Percentiles rank a stretch among this genome's conserved stretches.
phyloP scores from a whole-genome alignment of 2,797 vertebrate species.

The Phoeniculus purpureus region DNA sequence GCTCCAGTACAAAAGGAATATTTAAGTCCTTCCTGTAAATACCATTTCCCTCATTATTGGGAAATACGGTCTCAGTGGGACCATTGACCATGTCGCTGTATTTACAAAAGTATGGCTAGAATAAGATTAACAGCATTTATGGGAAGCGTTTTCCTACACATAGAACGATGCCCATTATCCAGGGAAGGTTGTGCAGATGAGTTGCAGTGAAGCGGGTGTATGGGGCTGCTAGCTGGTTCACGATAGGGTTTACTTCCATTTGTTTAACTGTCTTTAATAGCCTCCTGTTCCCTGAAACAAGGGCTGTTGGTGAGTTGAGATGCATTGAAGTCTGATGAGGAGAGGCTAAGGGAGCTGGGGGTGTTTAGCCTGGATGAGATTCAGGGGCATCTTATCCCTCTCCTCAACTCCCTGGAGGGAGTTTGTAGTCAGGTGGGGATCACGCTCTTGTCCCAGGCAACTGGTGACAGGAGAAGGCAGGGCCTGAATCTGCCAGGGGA shows the following conservation, averaged over 20 bases:
- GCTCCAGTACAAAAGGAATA: slow-evolving; percentile 73
- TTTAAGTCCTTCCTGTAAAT: slow-evolving; percentile 82
- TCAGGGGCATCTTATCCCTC: too few relatives aligned
- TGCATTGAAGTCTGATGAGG: not conserved
- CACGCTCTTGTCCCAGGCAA: too few relatives aligned
- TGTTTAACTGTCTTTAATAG: not conserved
- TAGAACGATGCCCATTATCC: slow-evolving; percentile 40
- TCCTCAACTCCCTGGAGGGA: too few relatives aligned
- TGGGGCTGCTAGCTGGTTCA: slow-evolving; percentile 25
- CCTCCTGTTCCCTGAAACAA: not conserved
- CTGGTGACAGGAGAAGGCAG: too few relatives aligned
- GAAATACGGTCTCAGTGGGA: slow-evolving; percentile 78
- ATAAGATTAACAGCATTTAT: slow-evolving; percentile 71
- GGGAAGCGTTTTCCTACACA: slow-evolving; percentile 48
- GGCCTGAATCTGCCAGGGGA: too few relatives aligned
- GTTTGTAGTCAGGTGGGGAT: too few relatives aligned
- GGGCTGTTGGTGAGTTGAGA: not conserved
- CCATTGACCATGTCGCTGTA: slow-evolving; percentile 69
- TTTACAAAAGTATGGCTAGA: slow-evolving; percentile 78
- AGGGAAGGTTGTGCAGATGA: not conserved
- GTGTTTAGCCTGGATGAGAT: too few relatives aligned
- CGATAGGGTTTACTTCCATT: not conserved
- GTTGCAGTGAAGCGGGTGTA: not conserved
- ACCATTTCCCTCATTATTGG: slow-evolving; percentile 80
- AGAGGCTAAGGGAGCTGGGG: too few relatives aligned